These are phyloP conservation scores for Gari tellinella DNA, from an alignment of 2,888 invertebrate species.

Conservation along the genomic window DNA sequence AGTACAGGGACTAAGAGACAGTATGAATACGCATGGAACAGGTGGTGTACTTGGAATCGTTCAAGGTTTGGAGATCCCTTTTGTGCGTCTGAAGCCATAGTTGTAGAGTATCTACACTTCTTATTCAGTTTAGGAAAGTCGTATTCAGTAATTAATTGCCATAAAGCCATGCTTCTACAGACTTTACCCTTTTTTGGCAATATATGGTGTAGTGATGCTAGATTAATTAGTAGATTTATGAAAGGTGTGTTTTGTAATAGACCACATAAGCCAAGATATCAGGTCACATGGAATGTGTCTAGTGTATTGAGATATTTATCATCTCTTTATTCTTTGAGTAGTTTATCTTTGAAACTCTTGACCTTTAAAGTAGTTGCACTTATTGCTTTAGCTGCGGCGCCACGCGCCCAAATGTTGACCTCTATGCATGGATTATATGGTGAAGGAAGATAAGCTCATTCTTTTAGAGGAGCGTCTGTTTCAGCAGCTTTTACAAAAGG, in stretches of 20 bases:
- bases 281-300: slow-evolving; percentile 35
- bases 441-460: slow-evolving; percentile 31
- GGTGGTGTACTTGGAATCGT: slow-evolving; percentile 28
- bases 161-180: slow-evolving; percentile 38
- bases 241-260: slow-evolving; percentile 28
- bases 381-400: slow-evolving; percentile 23
- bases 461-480: slow-evolving; percentile 27
- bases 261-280: slow-evolving; percentile 30
- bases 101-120: slow-evolving; percentile 25
- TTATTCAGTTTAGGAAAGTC: slow-evolving; percentile 14
- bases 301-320: slow-evolving; percentile 24
- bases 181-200: slow-evolving; percentile 33
- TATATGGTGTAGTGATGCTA: slow-evolving; percentile 19
- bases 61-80: slow-evolving; percentile 14
- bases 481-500: slow-evolving; percentile 24
- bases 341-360: slow-evolving; percentile 29
- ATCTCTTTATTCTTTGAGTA: slow-evolving; percentile 13
- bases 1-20: slow-evolving; percentile 34
- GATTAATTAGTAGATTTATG: slow-evolving; percentile 35
- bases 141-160: slow-evolving; percentile 42
- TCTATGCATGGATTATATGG: slow-evolving; percentile 29
- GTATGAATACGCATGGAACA: slow-evolving; percentile 29
- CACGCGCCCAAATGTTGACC: slow-evolving; percentile 35
- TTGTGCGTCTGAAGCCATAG: slow-evolving; percentile 22
- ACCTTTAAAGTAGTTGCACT: slow-evolving; percentile 41